These are phyloP conservation scores for Blastomussa wellsi DNA, from an alignment of 92 coral and sea anemone species.

Conservation along the genomic window DNA sequence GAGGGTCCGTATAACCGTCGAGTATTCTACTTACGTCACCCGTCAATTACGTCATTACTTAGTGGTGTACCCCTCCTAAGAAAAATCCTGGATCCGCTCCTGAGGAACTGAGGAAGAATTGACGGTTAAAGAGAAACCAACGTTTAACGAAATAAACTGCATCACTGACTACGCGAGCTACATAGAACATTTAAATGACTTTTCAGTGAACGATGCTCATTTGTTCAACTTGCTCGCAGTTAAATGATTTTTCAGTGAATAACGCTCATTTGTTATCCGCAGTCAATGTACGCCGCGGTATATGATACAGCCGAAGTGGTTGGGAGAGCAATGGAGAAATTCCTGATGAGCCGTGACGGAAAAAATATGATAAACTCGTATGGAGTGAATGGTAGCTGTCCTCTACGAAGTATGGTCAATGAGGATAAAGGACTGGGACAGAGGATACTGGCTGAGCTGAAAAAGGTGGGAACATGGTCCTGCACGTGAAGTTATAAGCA, in stretches of 20 bases:
- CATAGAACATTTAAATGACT: too few relatives aligned
- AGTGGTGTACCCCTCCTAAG: too few relatives aligned
- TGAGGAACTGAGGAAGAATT: too few relatives aligned
- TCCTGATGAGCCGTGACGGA: neutral
- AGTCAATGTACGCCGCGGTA: conserved; percentile 52
- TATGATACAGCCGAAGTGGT: conserved; percentile 35
- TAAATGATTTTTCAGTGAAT: too few relatives aligned
- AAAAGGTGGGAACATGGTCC: neutral
- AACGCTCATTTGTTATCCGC: neutral
- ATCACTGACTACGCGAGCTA: too few relatives aligned
- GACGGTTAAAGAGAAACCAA: too few relatives aligned
- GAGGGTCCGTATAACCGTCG: too few relatives aligned
- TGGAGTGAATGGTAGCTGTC: conserved; percentile 1
- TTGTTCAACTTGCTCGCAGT: too few relatives aligned
- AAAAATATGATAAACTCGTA: neutral
- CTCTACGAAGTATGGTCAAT: conserved; percentile 22
- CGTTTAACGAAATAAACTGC: too few relatives aligned
- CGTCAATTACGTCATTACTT: too few relatives aligned
- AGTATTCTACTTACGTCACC: too few relatives aligned
- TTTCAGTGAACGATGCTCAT: neutral
- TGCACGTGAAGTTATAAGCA: neutral
- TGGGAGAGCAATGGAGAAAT: conserved; percentile 1
- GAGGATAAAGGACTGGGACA: conserved; percentile 21
- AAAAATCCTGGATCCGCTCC: too few relatives aligned
- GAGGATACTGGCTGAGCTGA: conserved; percentile 16